Base-by-base conservation (phyloP, 2,797 vertebrate genomes). In the Notolepis coatsorum region DNA sequence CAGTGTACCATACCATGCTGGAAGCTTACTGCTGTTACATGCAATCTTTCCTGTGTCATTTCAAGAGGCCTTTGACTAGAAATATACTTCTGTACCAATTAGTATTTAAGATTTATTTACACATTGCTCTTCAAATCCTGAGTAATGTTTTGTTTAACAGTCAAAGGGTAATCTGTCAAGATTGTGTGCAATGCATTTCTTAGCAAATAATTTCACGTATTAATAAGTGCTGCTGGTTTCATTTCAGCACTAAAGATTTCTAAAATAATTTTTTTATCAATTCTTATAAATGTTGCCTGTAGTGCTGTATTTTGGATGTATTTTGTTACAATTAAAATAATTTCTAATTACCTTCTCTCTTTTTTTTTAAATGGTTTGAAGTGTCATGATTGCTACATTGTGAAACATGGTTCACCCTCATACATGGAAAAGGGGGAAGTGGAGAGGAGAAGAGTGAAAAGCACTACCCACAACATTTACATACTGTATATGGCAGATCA, bases 321-420 rank as follows among this genome's bases (percentile, higher is more conserved):
- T 64, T 24, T 20, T 25, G n/a, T 86, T 79, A 81, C 84, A 88
- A 89, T 89, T 87, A 91, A 42, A 62, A 42, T 56, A 42, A 42
- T 38, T 17, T 12, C 12, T 21, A 17, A 42, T 7, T n/a, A 56
- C 30, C 6, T 20, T 43, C 20, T 56, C 5, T 30, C 42, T 7
- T 68, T 37, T 51, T 39, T 71, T 76, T 78, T 65, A 54, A 60
- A 55, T 25, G 13, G 30, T 2, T 35, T 35, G 1, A 2, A 17
- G 30, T 61, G 28, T 23, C 18, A 1, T 27, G 13, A 54, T 58
- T 58, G n/a, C 12, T 47, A 18, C 2, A 6, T 53, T 43, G 17
- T 47, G n/a, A n/a, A n/a, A n/a, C n/a, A n/a, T n/a, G n/a, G n/a
- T n/a, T n/a, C n/a, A n/a, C n/a, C n/a, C n/a, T n/a, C n/a, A n/a